These are phyloP conservation scores for Onychomys leucogaster DNA, from an alignment of 2,797 vertebrate genomes.

Conservation along the genomic window DNA sequence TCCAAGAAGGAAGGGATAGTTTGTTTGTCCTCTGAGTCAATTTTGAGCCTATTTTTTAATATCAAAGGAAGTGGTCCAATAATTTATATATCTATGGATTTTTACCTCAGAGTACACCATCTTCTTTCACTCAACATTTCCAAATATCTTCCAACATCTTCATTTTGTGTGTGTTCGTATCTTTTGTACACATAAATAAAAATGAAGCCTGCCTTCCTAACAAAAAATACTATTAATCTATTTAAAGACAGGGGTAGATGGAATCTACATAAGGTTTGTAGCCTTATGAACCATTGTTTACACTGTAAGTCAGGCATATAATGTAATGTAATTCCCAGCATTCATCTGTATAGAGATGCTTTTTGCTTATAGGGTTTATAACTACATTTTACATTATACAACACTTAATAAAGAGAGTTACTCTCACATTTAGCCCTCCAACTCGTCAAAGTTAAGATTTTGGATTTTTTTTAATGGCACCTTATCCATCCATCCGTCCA, in stretches of 20 bases:
- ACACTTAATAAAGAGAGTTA: neutral
- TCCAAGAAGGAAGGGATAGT: neutral
- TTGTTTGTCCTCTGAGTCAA: neutral
- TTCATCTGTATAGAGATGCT: constrained; percentile 1
- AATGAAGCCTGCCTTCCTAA: neutral
- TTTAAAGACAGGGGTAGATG: constrained; percentile 26
- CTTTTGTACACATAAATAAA: neutral
- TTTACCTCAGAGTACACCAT: neutral
- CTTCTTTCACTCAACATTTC: neutral
- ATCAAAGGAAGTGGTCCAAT: neutral
- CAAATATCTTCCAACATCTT: neutral
- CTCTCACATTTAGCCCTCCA: neutral
- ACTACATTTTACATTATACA: neutral
- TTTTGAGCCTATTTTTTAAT: neutral
- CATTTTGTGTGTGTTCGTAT: neutral
- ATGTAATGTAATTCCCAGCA: neutral
- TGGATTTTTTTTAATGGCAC: neutral
- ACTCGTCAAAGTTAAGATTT: neutral
- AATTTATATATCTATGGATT: neutral
- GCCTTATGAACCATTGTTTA: neutral
- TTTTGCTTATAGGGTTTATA: constrained; percentile 35
- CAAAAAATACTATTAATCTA: constrained; percentile 11
- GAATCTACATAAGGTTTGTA: neutral
- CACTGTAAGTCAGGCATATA: neutral
- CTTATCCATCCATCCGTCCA: neutral